phyloP scores from a whole-genome alignment of 2,797 vertebrate species.

The Halcyon badia region DNA sequence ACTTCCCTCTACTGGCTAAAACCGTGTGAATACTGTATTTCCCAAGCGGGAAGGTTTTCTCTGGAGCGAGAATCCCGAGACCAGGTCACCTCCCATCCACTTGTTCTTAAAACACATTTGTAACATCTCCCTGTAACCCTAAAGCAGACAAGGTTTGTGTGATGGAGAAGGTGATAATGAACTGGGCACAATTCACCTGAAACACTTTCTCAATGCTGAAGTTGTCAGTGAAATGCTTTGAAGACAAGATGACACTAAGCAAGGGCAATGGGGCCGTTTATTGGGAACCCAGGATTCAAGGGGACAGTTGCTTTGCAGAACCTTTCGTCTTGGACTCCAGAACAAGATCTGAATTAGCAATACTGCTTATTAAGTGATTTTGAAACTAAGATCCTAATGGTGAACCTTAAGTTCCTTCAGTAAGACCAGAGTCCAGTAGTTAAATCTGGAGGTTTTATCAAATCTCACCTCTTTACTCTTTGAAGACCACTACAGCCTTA shows the following conservation, averaged over 20 bases:
- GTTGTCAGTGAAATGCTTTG: background rate
- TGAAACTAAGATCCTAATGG: background rate
- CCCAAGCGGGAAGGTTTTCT: background rate
- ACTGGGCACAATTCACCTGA: background rate
- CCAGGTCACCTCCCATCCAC: background rate
- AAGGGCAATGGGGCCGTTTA: background rate
- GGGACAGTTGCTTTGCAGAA: background rate
- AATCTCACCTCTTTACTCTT: background rate
- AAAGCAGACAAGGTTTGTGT: background rate
- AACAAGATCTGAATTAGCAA: background rate
- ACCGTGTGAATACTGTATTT: background rate
- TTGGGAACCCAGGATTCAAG: background rate
- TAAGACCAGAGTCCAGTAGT: background rate
- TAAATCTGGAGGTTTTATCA: background rate
- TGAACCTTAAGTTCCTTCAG: background rate
- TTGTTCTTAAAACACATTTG: background rate
- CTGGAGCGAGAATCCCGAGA: background rate
- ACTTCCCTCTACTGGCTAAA: slow-evolving; percentile 58
- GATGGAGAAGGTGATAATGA: background rate
- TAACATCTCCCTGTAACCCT: background rate
- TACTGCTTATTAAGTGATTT: background rate
- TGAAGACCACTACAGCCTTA: background rate
- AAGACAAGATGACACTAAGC: background rate
- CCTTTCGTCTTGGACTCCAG: background rate
- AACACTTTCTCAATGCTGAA: background rate